Conservation (phyloP, 2,888 invertebrate genomes). For the Allygus modestus region DNA sequence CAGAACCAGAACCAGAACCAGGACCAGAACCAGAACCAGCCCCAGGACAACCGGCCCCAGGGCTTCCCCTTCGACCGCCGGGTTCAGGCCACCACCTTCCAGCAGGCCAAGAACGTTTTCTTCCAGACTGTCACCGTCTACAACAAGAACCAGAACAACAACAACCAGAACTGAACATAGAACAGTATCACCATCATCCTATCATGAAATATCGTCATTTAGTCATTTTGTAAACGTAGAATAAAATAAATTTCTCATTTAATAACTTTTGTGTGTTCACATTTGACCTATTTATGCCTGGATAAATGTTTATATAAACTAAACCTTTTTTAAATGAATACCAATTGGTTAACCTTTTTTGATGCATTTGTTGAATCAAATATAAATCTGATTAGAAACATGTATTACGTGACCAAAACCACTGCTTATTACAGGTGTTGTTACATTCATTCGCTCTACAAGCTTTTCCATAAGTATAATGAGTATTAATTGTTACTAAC, state of each 20-base stretch:
- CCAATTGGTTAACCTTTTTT: too few relatives aligned
- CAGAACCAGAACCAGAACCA: conserved; percentile 76
- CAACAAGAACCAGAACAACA: conserved; percentile 77
- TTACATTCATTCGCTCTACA: too few relatives aligned
- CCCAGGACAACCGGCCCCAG: conserved; percentile 81
- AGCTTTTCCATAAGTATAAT: too few relatives aligned
- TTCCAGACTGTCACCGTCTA: conserved; percentile 80
- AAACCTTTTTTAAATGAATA: too few relatives aligned
- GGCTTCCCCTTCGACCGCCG: conserved; percentile 87
- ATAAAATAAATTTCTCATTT: conserved; percentile 21
- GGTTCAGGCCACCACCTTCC: conserved; percentile 79
- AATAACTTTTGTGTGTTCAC: too few relatives aligned
- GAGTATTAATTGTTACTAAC: too few relatives aligned
- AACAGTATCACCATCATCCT: not conserved
- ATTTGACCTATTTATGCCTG: too few relatives aligned
- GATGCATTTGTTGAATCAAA: too few relatives aligned
- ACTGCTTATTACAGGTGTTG: too few relatives aligned
- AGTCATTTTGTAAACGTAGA: not conserved
- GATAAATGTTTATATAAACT: too few relatives aligned
- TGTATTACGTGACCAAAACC: too few relatives aligned
- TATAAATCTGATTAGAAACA: too few relatives aligned
- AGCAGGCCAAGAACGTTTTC: conserved; percentile 81
- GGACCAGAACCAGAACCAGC: conserved; percentile 76
- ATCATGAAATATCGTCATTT: not conserved
- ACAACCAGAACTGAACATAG: conserved; percentile 52